Evolutionary conservation across 2,888 invertebrate genomes (phyloP), one percentile per base, ranked within the genome.

Genomic region (Cyclophora albipunctata): DNA sequence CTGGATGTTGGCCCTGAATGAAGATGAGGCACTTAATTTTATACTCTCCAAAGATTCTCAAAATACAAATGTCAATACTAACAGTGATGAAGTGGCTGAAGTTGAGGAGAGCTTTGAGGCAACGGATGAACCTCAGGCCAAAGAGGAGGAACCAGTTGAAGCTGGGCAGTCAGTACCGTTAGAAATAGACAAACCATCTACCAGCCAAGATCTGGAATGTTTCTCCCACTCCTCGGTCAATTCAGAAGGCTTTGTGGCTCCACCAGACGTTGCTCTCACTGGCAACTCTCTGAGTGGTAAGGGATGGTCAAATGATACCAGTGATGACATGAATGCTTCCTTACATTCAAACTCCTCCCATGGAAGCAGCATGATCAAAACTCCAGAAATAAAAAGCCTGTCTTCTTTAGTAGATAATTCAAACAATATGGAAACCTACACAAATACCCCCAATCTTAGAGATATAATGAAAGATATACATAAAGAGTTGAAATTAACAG

Each of bases 11-110:
- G 84, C 86, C 7, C 73, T 93, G 3, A 91, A 91, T 69, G 93
- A 94, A 74, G 93, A 94, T 69, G 94, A 94, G 73, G 93, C 93
- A 34, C 78, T 94, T 41, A 91, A 92, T 73, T 92, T 92, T 42
- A 93, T 94, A 61, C 78, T 94, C 44, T 90, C 89, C 34, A 90
- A 83, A 57, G 76, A 81, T 55, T 69, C 78, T 43, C 88, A 73
- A 71, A 78, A 75, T 55, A 69, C 69, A 48, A 72, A 55, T 45
- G 55, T 53, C 45, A 63, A 55, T 45, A 62, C 49, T 48, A 5
- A 37, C 20, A 20, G 20, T 20, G 42, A 42, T 42, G 42, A 42
- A 20, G 20, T 20, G 3, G 48, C 45, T 46, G 57, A 62, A 4
- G 50, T 50, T 49, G 64, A 60, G 45, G 54, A 58, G 46, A 61